Conservation (phyloP, 1,140 invertebrate species). For the Protaetia brevitarsis region DNA sequence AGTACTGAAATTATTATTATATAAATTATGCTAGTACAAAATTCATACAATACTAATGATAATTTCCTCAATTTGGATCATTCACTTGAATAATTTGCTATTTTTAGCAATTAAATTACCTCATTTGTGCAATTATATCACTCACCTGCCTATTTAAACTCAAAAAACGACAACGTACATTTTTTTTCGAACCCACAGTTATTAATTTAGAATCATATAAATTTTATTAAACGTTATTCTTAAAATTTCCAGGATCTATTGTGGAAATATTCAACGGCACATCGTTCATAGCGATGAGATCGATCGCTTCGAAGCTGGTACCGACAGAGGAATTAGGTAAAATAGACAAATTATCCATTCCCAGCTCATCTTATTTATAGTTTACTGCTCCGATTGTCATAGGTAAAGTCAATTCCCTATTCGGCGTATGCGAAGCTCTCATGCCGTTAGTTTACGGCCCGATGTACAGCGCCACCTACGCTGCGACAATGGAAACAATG, state of each 20-base stretch:
- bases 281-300: conserved; percentile 75
- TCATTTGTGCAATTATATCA: too few relatives aligned
- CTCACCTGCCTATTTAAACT: too few relatives aligned
- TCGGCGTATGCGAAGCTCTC: conserved; percentile 74
- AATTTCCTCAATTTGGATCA: too few relatives aligned
- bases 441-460: conserved; percentile 78
- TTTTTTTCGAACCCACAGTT: too few relatives aligned
- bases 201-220: not conserved
- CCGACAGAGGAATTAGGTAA: conserved; percentile 70
- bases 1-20: too few relatives aligned
- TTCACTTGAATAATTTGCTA: too few relatives aligned
- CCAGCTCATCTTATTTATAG: not conserved
- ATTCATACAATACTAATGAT: too few relatives aligned
- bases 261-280: conserved; percentile 77
- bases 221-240: conserved; percentile 19
- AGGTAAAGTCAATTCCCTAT: conserved; percentile 80
- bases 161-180: too few relatives aligned
- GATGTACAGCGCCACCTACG: conserved; percentile 74
- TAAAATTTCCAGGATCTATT: conserved; percentile 59
- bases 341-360: too few relatives aligned
- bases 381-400: conserved; percentile 22
- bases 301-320: conserved; percentile 75
- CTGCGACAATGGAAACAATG: conserved; percentile 66
- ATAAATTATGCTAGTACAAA: too few relatives aligned
- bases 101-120: too few relatives aligned